Base-by-base conservation (phyloP, 1,140 invertebrate species). In the Penaeus vannamei region DNA sequence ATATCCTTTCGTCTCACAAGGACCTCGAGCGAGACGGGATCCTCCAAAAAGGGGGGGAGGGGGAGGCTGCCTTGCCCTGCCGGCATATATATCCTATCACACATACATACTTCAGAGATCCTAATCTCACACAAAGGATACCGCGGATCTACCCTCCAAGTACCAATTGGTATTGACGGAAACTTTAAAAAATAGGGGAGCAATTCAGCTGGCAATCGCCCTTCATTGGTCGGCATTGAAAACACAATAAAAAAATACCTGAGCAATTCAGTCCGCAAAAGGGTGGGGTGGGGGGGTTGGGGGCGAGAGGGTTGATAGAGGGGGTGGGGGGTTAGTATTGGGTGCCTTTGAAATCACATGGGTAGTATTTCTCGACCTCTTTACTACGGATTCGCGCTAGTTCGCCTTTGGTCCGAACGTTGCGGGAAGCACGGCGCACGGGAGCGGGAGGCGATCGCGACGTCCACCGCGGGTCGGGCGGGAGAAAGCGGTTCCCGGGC, bases 151-250 rank as follows among this genome's bases (percentile, higher is more conserved):
- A 77, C 46, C 86, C 66, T 62, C 46, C 46, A n/a, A 83, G n/a
- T 53, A 81, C 86, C 80, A 84, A 69, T 46, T 82, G 86, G 80
- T 88, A 88, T 88, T 88, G 86, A 84, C 86, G 76, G 20, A 23
- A 12, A 64, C n/a, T n/a, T 36, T 46, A 84, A 88, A 53, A 88
- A 88, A 88, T 84, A 42, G 61, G 32, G 26, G 80, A 83, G 86
- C 60, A 84, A 77, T 88, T 84, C 86, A 84, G 42, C 66, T 62
- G 86, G 81, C 86, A 88, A 88, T 88, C 86, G 29, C 86, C 61
- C 86, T 53, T 59, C 46, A 26, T n/a, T 60, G 23, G 60, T 26
- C 60, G 62, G 86, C 76, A 84, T 84, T 84, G 66, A 84, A 23
- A 53, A 60, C 80, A 84, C 80, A 88, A 84, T 84, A 66, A 72